A percentile compares a stretch with the other conserved stretches of the same genome.
These are phyloP conservation scores for Trichosurus vulpecula DNA, from an alignment of 2,797 vertebrate species.

Conservation along the genomic window DNA sequence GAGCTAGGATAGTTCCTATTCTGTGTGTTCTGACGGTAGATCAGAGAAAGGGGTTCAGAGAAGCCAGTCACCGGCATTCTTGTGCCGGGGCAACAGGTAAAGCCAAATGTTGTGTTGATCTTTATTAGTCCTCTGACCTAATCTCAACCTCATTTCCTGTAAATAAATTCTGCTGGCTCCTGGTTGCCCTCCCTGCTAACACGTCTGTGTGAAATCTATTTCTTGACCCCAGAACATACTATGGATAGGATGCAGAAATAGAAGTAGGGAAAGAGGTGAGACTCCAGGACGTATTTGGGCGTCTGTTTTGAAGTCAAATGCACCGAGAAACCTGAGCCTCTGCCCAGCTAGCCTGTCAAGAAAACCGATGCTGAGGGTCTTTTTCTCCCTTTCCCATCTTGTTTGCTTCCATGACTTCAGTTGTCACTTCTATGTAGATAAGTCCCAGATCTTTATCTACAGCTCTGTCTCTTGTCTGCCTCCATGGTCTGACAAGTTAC, in stretches of 20 bases:
- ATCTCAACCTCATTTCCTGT: neutral
- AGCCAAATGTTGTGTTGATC: neutral
- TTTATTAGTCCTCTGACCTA: neutral
- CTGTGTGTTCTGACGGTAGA: neutral
- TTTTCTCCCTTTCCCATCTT: neutral
- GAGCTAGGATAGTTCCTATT: neutral
- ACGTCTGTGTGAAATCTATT: neutral
- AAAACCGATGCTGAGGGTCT: neutral
- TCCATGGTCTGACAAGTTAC: neutral
- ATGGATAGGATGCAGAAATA: neutral
- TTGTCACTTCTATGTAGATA: neutral
- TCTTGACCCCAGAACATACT: neutral
- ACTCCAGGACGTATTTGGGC: neutral
- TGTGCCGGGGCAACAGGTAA: neutral
- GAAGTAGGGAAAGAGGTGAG: neutral
- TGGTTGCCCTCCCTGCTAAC: neutral
- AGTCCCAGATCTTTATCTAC: neutral
- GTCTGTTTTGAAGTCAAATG: neutral
- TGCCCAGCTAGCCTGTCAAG: neutral
- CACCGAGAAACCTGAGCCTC: neutral
- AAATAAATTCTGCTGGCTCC: neutral
- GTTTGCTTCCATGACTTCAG: neutral
- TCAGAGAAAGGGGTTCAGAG: neutral
- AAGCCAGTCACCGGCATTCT: neutral
- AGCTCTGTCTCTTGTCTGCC: neutral